Evolutionary conservation across 2,797 vertebrate genomes (phyloP).

Genomic region (Pseudochromis fuscus): DNA sequence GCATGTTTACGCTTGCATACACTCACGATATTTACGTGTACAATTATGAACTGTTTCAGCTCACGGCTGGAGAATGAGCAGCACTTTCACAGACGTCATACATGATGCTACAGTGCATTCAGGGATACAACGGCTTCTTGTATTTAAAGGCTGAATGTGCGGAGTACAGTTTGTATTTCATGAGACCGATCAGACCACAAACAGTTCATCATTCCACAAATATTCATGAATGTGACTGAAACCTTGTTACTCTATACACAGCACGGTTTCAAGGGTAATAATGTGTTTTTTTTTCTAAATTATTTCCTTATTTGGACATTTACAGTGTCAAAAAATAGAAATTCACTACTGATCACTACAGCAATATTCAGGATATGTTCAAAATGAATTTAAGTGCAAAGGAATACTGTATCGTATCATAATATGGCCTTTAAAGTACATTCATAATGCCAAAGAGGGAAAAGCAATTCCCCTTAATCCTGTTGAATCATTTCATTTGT

Average conservation of each 20-base stretch:
- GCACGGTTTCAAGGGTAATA: conserved; percentile 27
- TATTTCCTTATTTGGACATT: conserved; percentile 17
- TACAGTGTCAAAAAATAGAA: conserved; percentile 62
- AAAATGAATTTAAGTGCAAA: conserved; percentile 73
- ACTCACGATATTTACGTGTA: conserved; percentile 30
- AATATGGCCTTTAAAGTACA: conserved; percentile 75
- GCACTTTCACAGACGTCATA: conserved; percentile 60
- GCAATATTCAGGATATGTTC: conserved; percentile 63
- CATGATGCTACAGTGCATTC: conserved; percentile 30
- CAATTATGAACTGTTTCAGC: conserved; percentile 22
- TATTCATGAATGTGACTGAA: conserved; percentile 21
- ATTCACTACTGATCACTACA: conserved; percentile 51
- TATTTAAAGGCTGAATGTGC: conserved; percentile 51
- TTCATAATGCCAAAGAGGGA: conserved; percentile 66
- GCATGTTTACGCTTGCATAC: conserved; percentile 25
- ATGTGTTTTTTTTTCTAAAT: neutral
- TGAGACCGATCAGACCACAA: conserved; percentile 5
- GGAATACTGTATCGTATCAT: conserved; percentile 51
- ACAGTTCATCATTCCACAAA: conserved; percentile 15
- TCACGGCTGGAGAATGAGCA: conserved; percentile 29
- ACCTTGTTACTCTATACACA: conserved; percentile 25
- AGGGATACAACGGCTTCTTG: conserved; percentile 28
- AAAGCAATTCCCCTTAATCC: conserved; percentile 25
- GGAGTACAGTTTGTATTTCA: conserved; percentile 38
- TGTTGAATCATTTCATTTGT: conserved; percentile 15